Percentiles rank a stretch among this genome's conserved stretches.
phyloP scores from a whole-genome alignment of 2,113 vertebrate species.

The Lates calcarifer region DNA sequence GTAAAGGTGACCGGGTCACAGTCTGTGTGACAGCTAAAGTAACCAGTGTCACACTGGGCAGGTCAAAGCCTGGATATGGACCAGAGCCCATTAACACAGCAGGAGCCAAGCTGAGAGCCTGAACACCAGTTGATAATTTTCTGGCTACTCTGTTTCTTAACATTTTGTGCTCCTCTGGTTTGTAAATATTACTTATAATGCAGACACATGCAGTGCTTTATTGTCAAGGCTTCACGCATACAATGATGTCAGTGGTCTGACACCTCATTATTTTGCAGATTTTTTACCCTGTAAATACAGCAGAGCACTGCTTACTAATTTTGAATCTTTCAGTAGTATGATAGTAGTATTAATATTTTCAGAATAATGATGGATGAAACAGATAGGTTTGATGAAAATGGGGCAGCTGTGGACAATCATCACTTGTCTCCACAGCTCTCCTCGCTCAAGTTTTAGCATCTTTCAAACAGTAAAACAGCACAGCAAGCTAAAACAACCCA shows the following conservation, averaged over 20 bases:
- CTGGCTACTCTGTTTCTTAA: slow-evolving; percentile 4
- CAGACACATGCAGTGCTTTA: background rate
- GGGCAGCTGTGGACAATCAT: too few relatives aligned
- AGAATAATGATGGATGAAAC: background rate
- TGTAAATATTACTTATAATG: slow-evolving; percentile 18
- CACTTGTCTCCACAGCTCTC: too few relatives aligned
- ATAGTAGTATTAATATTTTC: background rate
- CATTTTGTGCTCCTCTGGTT: slow-evolving; percentile 17
- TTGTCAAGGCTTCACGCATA: background rate
- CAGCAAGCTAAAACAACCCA: too few relatives aligned
- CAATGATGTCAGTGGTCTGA: background rate
- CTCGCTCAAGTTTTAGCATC: too few relatives aligned
- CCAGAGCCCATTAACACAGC: slow-evolving; percentile 59
- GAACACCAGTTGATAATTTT: slow-evolving; percentile 35
- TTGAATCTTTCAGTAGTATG: too few relatives aligned
- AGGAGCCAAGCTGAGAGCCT: slow-evolving; percentile 35
- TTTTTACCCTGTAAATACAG: slow-evolving; percentile 5
- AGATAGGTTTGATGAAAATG: too few relatives aligned
- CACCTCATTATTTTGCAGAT: slow-evolving; percentile 16
- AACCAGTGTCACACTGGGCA: slow-evolving; percentile 34
- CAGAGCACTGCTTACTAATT: background rate
- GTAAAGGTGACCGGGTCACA: slow-evolving; percentile 45
- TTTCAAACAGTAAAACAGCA: too few relatives aligned
- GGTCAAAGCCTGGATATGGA: slow-evolving; percentile 50
- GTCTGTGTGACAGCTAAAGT: slow-evolving; percentile 33